These are phyloP conservation scores for Pycnonotus jocosus DNA, from an alignment of 2,113 vertebrate species.

Conservation along the genomic window DNA sequence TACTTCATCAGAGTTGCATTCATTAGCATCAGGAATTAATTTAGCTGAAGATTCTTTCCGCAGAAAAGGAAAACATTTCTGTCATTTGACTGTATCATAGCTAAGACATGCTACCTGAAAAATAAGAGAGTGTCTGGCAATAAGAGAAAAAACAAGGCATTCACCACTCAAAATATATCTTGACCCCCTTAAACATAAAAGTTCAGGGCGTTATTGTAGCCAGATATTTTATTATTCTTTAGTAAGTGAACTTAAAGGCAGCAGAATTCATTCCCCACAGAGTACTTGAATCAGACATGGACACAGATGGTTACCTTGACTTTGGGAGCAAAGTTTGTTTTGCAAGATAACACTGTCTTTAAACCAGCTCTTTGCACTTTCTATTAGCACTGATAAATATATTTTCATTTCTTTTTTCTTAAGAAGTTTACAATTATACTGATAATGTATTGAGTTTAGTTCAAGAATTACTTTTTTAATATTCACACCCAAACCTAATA, in stretches of 20 bases:
- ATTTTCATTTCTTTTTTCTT: not conserved
- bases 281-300: slow-evolving; percentile 3
- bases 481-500: not conserved
- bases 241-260: not conserved
- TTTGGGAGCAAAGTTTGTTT: slow-evolving; percentile 21
- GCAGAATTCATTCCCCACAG: slow-evolving; percentile 18
- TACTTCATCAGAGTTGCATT: not conserved
- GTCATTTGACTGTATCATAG: not conserved
- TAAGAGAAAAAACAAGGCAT: not conserved
- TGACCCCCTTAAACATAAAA: not conserved
- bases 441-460: not conserved
- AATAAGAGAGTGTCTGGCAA: not conserved
- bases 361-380: slow-evolving; percentile 17
- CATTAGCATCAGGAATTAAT: not conserved
- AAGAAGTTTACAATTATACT: not conserved
- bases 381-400: not conserved
- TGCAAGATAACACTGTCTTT: slow-evolving; percentile 36
- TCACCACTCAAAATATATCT: not conserved
- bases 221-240: not conserved
- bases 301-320: slow-evolving; percentile 55
- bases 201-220: not conserved
- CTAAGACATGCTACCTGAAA: not conserved
- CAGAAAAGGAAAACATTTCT: not conserved
- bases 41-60: not conserved
- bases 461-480: not conserved